Evolutionary conservation across 2,888 invertebrate species (phyloP).

Genomic region (Zhuqinia jingwanae): DNA sequence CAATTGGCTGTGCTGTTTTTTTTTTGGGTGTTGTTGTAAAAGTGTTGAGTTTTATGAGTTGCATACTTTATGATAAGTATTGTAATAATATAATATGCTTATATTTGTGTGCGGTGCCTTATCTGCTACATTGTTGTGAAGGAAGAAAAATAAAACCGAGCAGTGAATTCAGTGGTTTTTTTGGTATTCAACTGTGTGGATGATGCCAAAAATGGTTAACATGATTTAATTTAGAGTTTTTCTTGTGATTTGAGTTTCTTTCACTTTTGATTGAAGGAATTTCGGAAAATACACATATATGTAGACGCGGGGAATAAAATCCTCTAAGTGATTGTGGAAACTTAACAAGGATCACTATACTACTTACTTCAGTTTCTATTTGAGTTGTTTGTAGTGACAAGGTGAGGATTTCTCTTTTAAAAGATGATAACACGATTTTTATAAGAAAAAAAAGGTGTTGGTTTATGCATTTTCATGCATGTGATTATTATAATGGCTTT

Average conservation of each 20-base stretch:
- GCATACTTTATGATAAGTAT: too few relatives aligned
- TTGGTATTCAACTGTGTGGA: not conserved
- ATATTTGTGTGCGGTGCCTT: conserved; percentile 16
- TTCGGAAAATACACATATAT: too few relatives aligned
- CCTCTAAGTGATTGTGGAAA: too few relatives aligned
- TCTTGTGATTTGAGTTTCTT: not conserved
- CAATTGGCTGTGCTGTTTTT: conserved; percentile 5
- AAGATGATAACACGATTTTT: not conserved
- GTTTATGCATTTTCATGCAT: not conserved
- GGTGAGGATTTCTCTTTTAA: not conserved
- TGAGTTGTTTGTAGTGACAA: not conserved
- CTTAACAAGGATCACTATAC: not conserved
- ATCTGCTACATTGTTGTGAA: not conserved
- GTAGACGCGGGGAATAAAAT: not conserved
- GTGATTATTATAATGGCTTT: not conserved
- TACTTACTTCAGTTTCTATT: too few relatives aligned
- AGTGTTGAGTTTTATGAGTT: too few relatives aligned
- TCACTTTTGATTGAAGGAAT: conserved; percentile 8
- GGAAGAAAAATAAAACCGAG: not conserved
- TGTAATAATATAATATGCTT: too few relatives aligned
- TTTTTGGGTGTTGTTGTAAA: too few relatives aligned
- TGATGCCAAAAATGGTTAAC: conserved; percentile 1
- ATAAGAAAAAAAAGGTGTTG: too few relatives aligned
- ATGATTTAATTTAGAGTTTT: conserved; percentile 25
- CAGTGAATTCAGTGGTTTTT: conserved; percentile 38